phyloP scores from a whole-genome alignment of 2,888 invertebrate genomes.

The Hirtodrosophila duncani region DNA sequence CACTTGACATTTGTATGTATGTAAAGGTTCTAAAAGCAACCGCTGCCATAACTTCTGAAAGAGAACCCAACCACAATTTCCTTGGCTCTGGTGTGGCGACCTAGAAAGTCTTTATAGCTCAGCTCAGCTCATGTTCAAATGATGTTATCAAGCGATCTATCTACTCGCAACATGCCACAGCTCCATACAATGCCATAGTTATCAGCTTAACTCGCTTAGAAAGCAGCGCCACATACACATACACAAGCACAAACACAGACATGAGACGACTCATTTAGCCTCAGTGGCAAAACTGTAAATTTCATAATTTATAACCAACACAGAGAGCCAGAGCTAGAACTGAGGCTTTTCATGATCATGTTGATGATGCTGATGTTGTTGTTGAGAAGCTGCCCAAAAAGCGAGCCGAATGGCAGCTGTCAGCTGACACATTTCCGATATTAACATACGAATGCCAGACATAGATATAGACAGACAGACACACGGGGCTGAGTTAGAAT shows the following conservation, averaged over 20 bases:
- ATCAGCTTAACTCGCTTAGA: constrained; percentile 29
- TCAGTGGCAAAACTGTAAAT: constrained; percentile 35
- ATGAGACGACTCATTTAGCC: constrained; percentile 55
- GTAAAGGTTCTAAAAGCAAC: too few relatives aligned
- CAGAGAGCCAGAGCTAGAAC: constrained; percentile 14
- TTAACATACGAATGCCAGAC: constrained; percentile 53
- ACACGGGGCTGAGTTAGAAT: not conserved
- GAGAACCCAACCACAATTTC: too few relatives aligned
- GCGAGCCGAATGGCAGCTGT: constrained; percentile 16
- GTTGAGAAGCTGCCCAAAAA: constrained; percentile 4
- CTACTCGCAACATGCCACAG: constrained; percentile 12
- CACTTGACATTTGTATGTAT: constrained; percentile 16
- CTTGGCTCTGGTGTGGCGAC: too few relatives aligned
- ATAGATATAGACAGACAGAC: constrained; percentile 35
- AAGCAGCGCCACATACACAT: too few relatives aligned
- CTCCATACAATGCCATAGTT: constrained; percentile 17
- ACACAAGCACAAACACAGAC: constrained; percentile 28
- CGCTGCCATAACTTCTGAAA: too few relatives aligned
- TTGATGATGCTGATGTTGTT: too few relatives aligned
- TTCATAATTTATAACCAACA: constrained; percentile 49
- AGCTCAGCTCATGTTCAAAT: constrained; percentile 32
- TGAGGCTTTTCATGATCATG: too few relatives aligned
- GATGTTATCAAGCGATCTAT: constrained; percentile 56
- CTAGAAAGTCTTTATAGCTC: too few relatives aligned
- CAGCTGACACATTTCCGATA: constrained; percentile 61